Percentiles rank a stretch among this genome's conserved stretches.
phyloP scores from a whole-genome alignment of 2,113 vertebrate species.

The Hemichromis elongatus region DNA sequence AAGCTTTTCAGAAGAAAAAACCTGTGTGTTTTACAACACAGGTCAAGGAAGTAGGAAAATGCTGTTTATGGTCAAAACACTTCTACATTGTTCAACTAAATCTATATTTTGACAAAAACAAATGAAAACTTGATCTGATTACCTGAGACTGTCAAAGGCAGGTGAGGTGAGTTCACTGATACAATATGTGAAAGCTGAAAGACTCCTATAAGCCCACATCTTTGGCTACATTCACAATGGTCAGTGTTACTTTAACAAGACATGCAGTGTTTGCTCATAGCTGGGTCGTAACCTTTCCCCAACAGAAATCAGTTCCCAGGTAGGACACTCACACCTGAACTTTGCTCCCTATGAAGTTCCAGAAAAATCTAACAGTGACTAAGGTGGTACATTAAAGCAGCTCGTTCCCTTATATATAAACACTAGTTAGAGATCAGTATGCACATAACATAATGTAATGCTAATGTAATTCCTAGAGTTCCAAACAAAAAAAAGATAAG shows the following conservation, averaged over 20 bases:
- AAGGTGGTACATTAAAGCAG: neutral
- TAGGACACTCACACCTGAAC: neutral
- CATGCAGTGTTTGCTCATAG: neutral
- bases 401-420: neutral
- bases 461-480: neutral
- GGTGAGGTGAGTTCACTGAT: neutral
- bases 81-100: neutral
- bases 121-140: neutral
- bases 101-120: neutral
- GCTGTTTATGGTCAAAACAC: neutral
- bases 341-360: neutral
- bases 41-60: neutral
- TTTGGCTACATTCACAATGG: neutral
- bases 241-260: neutral
- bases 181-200: neutral
- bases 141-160: neutral
- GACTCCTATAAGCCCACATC: fast-evolving
- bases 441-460: neutral
- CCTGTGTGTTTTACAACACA: neutral
- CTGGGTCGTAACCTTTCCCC: neutral
- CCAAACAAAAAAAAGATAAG: neutral
- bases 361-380: neutral
- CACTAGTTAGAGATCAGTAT: neutral
- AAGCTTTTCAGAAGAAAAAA: neutral
- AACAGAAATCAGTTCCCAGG: neutral